phyloP scores from a whole-genome alignment of 2,113 vertebrate genomes.

The Triplophysa dalaica region DNA sequence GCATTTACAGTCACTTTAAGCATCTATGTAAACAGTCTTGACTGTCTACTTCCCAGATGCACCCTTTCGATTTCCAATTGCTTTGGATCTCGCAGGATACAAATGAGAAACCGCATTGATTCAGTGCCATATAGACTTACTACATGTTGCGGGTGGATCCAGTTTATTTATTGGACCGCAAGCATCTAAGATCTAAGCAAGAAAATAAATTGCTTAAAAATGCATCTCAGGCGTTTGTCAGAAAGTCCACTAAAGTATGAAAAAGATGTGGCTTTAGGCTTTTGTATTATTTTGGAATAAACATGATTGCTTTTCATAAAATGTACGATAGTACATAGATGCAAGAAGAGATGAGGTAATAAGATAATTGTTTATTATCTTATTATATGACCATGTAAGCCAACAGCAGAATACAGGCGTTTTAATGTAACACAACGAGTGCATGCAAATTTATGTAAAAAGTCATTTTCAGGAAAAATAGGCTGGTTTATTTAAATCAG shows the following conservation, averaged over 20 bases:
- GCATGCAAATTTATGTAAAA: too few species aligned
- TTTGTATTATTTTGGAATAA: neutral
- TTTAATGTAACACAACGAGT: neutral
- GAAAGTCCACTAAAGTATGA: neutral
- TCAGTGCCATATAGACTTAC: constrained; percentile 38
- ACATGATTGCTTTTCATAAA: neutral
- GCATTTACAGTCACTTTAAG: neutral
- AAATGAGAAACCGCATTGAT: constrained; percentile 61
- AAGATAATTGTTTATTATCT: neutral
- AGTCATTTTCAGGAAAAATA: neutral
- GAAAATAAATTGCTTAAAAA: neutral
- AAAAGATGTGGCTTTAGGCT: neutral
- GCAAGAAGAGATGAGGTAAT: neutral
- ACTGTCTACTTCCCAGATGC: constrained; percentile 26
- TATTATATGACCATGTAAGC: neutral
- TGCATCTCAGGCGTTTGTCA: neutral
- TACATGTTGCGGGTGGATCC: constrained; percentile 57
- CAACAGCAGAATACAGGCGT: neutral
- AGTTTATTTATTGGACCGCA: constrained; percentile 34
- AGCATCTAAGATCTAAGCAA: neutral
- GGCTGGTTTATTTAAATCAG: neutral
- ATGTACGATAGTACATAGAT: neutral
- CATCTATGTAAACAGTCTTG: neutral
- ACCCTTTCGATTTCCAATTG: constrained; percentile 48
- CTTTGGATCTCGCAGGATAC: constrained; percentile 49